A percentile compares a stretch with the other conserved stretches of the same genome.
Conservation (phyloP, 2,888 invertebrate genomes). For the Latrodectus hesperus region DNA sequence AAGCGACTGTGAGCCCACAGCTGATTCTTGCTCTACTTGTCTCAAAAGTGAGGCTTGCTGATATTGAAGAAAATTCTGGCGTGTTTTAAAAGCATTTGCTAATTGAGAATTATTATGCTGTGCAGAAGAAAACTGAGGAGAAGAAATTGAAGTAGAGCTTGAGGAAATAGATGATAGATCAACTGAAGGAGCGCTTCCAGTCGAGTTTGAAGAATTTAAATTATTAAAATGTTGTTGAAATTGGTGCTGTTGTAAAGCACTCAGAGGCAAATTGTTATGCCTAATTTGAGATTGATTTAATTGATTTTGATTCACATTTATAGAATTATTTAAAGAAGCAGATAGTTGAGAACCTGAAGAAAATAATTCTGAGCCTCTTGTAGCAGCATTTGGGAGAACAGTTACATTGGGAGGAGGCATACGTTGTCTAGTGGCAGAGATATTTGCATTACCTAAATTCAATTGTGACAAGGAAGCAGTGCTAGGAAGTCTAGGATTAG, state of each 20-base stretch:
- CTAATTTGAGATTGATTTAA: slow-evolving; percentile 36
- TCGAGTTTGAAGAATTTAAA: slow-evolving; percentile 33
- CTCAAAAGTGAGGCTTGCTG: slow-evolving; percentile 44
- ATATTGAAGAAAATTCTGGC: slow-evolving; percentile 37
- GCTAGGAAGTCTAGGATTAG: slow-evolving; percentile 35
- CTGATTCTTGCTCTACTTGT: slow-evolving; percentile 38
- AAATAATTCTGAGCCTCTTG: slow-evolving; percentile 44
- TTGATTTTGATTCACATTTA: slow-evolving; percentile 51
- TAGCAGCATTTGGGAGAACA: slow-evolving; percentile 39
- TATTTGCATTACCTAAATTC: slow-evolving; percentile 41
- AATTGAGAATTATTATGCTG: slow-evolving; percentile 33
- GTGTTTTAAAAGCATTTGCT: slow-evolving; percentile 49
- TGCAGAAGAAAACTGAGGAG: slow-evolving; percentile 49
- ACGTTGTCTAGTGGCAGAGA: slow-evolving; percentile 44
- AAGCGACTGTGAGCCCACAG: slow-evolving; percentile 18
- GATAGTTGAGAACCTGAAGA: slow-evolving; percentile 45
- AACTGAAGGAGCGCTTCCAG: slow-evolving; percentile 72
- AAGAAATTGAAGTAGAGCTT: slow-evolving; percentile 73
- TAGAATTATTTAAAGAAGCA: slow-evolving; percentile 28
- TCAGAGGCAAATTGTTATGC: slow-evolving; percentile 23
- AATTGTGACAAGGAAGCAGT: slow-evolving; percentile 31
- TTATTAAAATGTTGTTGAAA: slow-evolving; percentile 74
- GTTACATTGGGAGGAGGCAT: slow-evolving; percentile 66
- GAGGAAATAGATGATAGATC: slow-evolving; percentile 73
- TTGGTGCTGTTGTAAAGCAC: slow-evolving; percentile 37